Base-by-base conservation (phyloP, 1,140 invertebrate species). In the Plodia interpunctella region DNA sequence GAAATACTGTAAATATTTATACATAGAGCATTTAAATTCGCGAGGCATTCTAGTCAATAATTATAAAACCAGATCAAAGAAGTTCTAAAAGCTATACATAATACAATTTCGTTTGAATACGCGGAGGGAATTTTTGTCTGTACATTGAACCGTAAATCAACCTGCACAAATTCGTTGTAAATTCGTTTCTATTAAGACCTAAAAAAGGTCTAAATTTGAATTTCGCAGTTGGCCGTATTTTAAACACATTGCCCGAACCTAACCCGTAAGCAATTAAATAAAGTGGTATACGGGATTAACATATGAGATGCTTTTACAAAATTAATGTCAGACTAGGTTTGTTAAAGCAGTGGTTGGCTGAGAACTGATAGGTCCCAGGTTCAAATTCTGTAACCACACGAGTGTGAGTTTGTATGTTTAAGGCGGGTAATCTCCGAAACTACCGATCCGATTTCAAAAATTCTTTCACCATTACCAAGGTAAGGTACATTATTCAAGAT, bases 11-110 rank as follows among this genome's bases (percentile, higher is more conserved):
- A 5, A 32, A 8, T 32, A 6, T 32, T 32, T 6, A 32, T 32
- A 11, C 11, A 32, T 32, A 25, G 30, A 32, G 30, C 30, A 32
- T 32, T 10, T 32, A 32, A 32, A 32, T 32, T 11, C 1, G 38
- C n/a, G 38, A n/a, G 38, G 38, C 38, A n/a, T 44, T 13, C n/a
- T n/a, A 44, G 38, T 44, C 38, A 44, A 44, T 44, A 44, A 44
- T 44, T 44, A 44, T 15, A 44, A 44, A 44, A 44, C 38, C 38
- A 17, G 38, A n/a, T 44, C 38, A 44, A 44, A 44, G 38, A 44
- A 44, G 38, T 44, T 44, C n/a, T 44, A 44, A 35, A 35, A 13
- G 32, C 32, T 35, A 9, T 35, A 35, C 32, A 35, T 35, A 35
- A 35, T 35, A 1, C 13, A 35, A 35, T 35, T 35, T 35, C 32